A percentile compares a stretch with the other conserved stretches of the same genome.
phyloP scores from a whole-genome alignment of 2,888 invertebrate species.

The Tortrix viridana region DNA sequence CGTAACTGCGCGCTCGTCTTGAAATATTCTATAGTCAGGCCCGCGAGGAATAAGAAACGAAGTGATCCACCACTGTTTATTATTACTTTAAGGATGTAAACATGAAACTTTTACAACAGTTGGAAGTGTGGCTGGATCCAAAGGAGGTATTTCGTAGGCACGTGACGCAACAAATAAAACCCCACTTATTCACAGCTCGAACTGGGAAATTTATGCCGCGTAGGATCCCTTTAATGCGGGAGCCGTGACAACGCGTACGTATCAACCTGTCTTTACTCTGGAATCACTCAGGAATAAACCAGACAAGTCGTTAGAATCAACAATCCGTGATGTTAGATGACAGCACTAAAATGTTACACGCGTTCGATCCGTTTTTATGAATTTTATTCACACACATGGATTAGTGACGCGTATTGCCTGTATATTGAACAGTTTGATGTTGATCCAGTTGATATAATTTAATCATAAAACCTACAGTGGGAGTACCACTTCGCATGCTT shows the following conservation, averaged over 20 bases:
- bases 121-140: conserved; percentile 61
- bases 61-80: conserved; percentile 33
- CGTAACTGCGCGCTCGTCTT: conserved; percentile 23
- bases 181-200: conserved; percentile 78
- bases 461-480: neutral
- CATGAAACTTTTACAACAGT: conserved; percentile 58
- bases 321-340: conserved; percentile 35
- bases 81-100: conserved; percentile 45
- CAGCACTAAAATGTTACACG: conserved; percentile 30
- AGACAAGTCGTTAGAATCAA: conserved; percentile 67
- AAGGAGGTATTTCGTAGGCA: conserved; percentile 56
- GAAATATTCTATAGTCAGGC: conserved; percentile 12
- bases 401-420: neutral
- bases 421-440: neutral
- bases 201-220: conserved; percentile 77
- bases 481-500: too few species aligned
- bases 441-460: conserved; percentile 1
- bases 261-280: conserved; percentile 54
- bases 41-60: conserved; percentile 18
- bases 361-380: conserved; percentile 5
- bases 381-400: neutral
- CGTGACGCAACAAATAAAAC: conserved; percentile 80
- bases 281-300: conserved; percentile 43
- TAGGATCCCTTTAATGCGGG: conserved; percentile 77
- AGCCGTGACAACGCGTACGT: conserved; percentile 78